These are phyloP conservation scores for Hyperoplus immaculatus DNA, from an alignment of 2,797 vertebrate genomes.

Conservation along the genomic window DNA sequence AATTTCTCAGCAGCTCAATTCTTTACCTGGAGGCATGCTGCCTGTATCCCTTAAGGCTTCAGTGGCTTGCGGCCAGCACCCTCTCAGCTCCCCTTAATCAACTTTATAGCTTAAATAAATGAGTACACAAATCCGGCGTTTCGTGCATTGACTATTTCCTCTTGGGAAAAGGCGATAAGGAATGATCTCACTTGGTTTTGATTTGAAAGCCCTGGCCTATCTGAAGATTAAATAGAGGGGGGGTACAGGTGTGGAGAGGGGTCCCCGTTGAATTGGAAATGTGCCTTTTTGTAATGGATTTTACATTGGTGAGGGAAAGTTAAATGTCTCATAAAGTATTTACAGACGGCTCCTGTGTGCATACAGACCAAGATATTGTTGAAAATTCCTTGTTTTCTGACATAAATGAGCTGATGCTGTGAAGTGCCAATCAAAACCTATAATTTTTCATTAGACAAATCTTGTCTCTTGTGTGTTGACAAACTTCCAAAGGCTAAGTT, in stretches of 20 bases:
- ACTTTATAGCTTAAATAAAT: slow-evolving; percentile 71
- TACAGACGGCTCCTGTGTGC: neutral
- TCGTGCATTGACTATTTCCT: slow-evolving; percentile 58
- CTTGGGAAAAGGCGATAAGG: slow-evolving; percentile 33
- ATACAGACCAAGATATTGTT: neutral
- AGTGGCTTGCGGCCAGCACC: slow-evolving; percentile 50
- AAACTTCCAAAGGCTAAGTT: slow-evolving; percentile 30
- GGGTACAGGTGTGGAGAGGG: slow-evolving; percentile 36
- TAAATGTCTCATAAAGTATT: neutral
- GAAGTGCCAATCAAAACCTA: slow-evolving; percentile 27
- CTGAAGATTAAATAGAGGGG: slow-evolving; percentile 41
- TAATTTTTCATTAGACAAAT: slow-evolving; percentile 15
- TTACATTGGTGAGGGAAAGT: neutral
- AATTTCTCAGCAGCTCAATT: slow-evolving; percentile 23
- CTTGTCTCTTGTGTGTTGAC: slow-evolving; percentile 1
- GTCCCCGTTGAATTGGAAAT: slow-evolving; percentile 14
- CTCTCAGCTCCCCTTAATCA: slow-evolving; percentile 67
- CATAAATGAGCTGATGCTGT: slow-evolving; percentile 8
- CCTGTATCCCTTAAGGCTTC: slow-evolving; percentile 51
- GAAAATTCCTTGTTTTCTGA: neutral
- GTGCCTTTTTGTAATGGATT: slow-evolving; percentile 25
- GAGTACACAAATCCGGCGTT: slow-evolving; percentile 64
- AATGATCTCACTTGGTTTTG: slow-evolving; percentile 38
- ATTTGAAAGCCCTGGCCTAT: slow-evolving; percentile 47
- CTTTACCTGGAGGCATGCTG: slow-evolving; percentile 40